Evolutionary conservation across 2,113 vertebrate genomes (phyloP), one percentile per base, ranked within the genome.

Genomic region (Meriones unguiculatus): DNA sequence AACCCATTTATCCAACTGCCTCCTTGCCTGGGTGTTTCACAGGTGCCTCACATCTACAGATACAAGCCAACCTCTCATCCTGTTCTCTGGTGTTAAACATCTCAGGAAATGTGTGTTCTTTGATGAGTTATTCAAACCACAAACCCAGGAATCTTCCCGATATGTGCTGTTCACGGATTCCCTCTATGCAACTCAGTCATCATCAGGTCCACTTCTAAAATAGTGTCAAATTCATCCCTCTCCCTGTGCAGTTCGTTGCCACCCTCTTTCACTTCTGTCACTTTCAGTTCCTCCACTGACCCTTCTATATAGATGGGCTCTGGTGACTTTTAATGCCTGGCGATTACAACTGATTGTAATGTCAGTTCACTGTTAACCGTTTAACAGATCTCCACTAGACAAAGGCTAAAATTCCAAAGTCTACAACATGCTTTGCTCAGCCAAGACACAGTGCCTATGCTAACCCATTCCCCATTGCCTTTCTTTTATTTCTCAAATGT

Each of bases 191-290:
- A 93, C 84, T 52, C 75, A 38, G 69, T 35, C 17, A 65, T 70
- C 41, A 17, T 80, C 65, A 93, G 30, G 72, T 89, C 62, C 89
- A 30, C 84, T 90, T 96, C n/a, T 89, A 38, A 96, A 85, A 93
- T 20, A 62, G 57, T 75, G 89, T 76, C 62, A 75, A 82, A 78
- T 70, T 97, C 62, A 38, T 54, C 14, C 90, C 54, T 82, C 64
- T 30, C 1, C 11, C 54, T 84, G 54, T 17, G 30, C 17, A 41
- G 65, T 38, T 25, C 46, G 10, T 25, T 14, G 32, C n/a, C 30
- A 32, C 30, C 20, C 7, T 50, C 38, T 38, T 11, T 72, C 11
- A 20, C 14, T 1, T 78, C 17, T 10, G 67, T 75, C 30, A 5
- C 46, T 25, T n/a, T 57, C 15, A 41, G 3, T 67, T 30, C 30